These are phyloP conservation scores for Apis mellifera DNA, from an alignment of 1,140 invertebrate species.

Conservation along the genomic window Amel_HAv3.1 CM009931.2:4116501-4117000, in stretches of 20 bases:
- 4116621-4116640: constrained; percentile 9
- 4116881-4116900: too few species aligned
- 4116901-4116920: too few species aligned
- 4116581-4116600: background rate
- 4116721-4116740: background rate
- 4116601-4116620: background rate
- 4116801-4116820: too few species aligned
- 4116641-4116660: background rate
- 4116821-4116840: too few species aligned
- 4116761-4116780: too few species aligned
- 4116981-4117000: too few species aligned
- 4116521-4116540: background rate
- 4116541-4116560: background rate
- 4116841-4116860: too few species aligned
- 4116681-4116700: background rate
- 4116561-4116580: background rate
- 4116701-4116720: background rate
- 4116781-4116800: too few species aligned
- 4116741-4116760: background rate
- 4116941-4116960: too few species aligned
- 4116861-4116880: too few species aligned
- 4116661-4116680: background rate
- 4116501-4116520: background rate
- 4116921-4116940: too few species aligned
- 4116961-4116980: too few species aligned